Evolutionary conservation across 2,113 vertebrate species (phyloP).

Genomic region (Rhineura floridana): DNA sequence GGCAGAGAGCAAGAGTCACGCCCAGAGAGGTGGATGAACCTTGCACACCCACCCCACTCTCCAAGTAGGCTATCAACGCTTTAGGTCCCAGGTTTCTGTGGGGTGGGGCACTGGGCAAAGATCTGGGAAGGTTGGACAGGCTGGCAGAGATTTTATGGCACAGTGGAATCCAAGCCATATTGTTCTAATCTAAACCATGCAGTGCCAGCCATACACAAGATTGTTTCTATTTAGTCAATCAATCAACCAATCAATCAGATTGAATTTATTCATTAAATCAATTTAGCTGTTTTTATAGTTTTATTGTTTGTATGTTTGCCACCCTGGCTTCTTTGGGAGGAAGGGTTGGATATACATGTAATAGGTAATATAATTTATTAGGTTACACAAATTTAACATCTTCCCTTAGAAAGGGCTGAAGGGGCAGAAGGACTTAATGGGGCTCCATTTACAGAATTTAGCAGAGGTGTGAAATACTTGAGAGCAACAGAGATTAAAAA

Average conservation of each 20-base stretch:
- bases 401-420: slow-evolving; percentile 75
- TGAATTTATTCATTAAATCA: too few species aligned
- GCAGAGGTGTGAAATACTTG: background rate
- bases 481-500: background rate
- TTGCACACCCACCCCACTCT: background rate
- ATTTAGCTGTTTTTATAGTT: too few species aligned
- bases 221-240: too few species aligned
- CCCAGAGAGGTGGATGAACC: background rate
- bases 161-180: background rate
- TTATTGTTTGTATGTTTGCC: too few species aligned
- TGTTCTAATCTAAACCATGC: too few species aligned
- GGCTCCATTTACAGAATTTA: too few species aligned
- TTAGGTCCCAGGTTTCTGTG: background rate
- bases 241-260: too few species aligned
- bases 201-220: slow-evolving; percentile 39
- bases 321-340: too few species aligned
- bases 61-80: fast-evolving
- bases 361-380: too few species aligned
- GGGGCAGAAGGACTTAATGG: too few species aligned
- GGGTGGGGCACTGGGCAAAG: background rate
- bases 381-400: slow-evolving; percentile 84
- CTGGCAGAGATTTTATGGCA: background rate
- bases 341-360: too few species aligned
- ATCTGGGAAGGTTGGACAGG: background rate
- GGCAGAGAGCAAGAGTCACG: background rate